These are phyloP conservation scores for Uria lomvia DNA, from an alignment of 2,113 vertebrate species.

Conservation along the genomic window DNA sequence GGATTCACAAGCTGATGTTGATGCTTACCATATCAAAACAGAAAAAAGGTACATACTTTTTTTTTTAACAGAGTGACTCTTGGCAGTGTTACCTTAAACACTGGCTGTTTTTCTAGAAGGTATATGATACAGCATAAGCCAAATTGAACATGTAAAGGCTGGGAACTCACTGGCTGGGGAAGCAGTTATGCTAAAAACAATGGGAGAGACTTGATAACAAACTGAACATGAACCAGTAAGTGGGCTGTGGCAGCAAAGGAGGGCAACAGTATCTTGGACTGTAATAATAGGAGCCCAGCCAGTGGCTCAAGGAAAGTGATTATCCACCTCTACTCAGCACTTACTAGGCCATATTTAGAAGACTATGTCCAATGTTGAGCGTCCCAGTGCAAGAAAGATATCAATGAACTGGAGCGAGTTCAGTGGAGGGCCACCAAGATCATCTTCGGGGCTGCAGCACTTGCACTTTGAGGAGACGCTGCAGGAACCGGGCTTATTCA, in stretches of 20 bases:
- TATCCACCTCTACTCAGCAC: background rate
- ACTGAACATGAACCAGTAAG: rapidly evolving
- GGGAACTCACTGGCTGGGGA: background rate
- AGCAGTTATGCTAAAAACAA: background rate
- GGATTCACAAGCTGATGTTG: background rate
- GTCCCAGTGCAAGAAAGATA: background rate
- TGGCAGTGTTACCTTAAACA: background rate
- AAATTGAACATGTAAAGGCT: background rate
- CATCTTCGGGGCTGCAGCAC: rapidly evolving
- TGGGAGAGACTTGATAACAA: background rate
- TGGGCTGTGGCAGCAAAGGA: background rate
- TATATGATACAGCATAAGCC: background rate
- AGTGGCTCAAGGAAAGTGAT: background rate
- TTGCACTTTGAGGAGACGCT: background rate
- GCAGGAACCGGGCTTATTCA: background rate
- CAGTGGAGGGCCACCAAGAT: rapidly evolving
- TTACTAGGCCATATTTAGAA: background rate
- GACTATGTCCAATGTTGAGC: background rate
- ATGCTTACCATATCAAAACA: background rate
- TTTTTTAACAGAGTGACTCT: background rate
- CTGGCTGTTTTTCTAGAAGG: background rate
- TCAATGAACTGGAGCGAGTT: rapidly evolving
- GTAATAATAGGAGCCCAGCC: background rate
- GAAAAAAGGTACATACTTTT: background rate
- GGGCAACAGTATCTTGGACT: background rate